These are phyloP conservation scores for Zapornia atra DNA, from an alignment of 2,113 vertebrate species.

Conservation along the genomic window DNA sequence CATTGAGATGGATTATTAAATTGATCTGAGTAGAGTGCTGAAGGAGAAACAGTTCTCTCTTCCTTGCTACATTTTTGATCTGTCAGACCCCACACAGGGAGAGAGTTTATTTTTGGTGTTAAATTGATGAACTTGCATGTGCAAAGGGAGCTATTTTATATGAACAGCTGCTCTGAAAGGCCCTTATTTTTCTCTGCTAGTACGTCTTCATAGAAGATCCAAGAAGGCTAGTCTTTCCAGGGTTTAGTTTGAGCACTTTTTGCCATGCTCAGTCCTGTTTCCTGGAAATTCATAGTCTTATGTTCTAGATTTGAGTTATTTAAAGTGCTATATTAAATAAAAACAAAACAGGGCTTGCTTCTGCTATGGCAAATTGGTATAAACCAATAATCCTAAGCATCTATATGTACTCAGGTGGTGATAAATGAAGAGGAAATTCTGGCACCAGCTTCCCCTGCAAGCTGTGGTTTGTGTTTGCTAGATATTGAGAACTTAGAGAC, in stretches of 20 bases:
- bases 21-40: not conserved
- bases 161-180: not conserved
- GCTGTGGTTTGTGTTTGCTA: not conserved
- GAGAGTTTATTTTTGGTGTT: not conserved
- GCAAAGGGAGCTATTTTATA: not conserved
- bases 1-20: not conserved
- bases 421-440: not conserved
- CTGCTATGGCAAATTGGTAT: not conserved
- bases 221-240: not conserved
- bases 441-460: fast-evolving
- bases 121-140: not conserved
- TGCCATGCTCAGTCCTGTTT: not conserved
- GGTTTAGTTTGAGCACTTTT: not conserved
- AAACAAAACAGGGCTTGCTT: not conserved
- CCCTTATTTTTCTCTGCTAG: not conserved
- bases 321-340: not conserved
- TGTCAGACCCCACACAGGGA: not conserved
- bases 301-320: not conserved
- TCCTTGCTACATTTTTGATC: not conserved
- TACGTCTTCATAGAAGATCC: not conserved
- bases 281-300: not conserved
- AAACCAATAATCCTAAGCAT: not conserved
- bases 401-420: not conserved
- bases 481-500: not conserved
- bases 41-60: not conserved